phyloP scores from a whole-genome alignment of 2,113 vertebrate genomes.

The Perognathus longimembris region DNA sequence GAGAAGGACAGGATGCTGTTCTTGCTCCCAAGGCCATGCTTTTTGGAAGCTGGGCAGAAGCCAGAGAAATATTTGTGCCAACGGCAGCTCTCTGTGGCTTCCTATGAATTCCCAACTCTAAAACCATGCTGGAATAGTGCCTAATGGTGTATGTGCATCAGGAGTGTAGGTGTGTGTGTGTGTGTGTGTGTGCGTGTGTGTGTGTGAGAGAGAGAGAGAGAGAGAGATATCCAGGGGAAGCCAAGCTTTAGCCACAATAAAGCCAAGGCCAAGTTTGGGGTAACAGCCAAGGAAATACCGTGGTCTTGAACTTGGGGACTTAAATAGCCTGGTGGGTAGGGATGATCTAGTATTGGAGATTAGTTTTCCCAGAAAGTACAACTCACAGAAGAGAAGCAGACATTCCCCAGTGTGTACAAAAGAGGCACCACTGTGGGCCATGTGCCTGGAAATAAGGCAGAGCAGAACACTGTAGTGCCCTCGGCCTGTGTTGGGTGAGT shows the following conservation, averaged over 20 bases:
- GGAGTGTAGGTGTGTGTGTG: not conserved
- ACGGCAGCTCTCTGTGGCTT: conserved; percentile 6
- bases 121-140: conserved; percentile 5
- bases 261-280: not conserved
- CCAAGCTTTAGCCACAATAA: not conserved
- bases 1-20: not conserved
- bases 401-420: not conserved
- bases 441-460: not conserved
- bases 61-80: conserved; percentile 24
- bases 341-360: not conserved
- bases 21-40: conserved; percentile 9
- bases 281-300: not conserved
- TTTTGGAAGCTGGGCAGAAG: not conserved
- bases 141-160: not conserved
- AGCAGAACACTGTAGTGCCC: not conserved
- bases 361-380: not conserved
- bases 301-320: not conserved
- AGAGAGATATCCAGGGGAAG: not conserved
- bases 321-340: not conserved
- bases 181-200: not conserved
- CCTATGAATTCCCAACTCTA: conserved; percentile 32
- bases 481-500: not conserved
- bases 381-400: not conserved
- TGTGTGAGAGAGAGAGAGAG: too few relatives aligned
- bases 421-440: not conserved